A percentile compares a stretch with the other conserved stretches of the same genome.
phyloP scores from a whole-genome alignment of 2,888 invertebrate genomes.

The Steinernema hermaphroditum region DNA sequence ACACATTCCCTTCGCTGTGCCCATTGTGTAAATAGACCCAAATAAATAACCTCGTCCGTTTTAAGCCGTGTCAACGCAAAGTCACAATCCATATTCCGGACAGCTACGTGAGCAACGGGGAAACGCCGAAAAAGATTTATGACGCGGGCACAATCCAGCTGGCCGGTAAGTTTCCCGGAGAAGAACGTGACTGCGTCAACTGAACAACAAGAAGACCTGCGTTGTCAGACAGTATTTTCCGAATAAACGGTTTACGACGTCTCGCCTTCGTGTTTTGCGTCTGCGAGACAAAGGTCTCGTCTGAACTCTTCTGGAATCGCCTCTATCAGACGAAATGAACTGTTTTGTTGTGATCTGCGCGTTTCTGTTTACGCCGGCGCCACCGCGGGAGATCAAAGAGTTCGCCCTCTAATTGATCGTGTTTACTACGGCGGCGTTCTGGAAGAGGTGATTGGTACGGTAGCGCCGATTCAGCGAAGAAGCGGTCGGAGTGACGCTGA shows the following conservation, averaged over 20 bases:
- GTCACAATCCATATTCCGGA: constrained; percentile 3
- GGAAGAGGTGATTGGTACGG: too few relatives aligned
- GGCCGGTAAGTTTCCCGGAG: constrained; percentile 10
- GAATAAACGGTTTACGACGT: too few relatives aligned
- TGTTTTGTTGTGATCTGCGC: too few relatives aligned
- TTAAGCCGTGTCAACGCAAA: constrained; percentile 25
- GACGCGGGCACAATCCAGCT: not conserved
- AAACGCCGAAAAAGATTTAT: constrained; percentile 4
- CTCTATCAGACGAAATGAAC: too few relatives aligned
- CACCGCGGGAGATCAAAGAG: not conserved
- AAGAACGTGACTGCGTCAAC: constrained; percentile 22
- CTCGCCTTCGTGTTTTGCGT: too few relatives aligned
- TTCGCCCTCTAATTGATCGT: constrained; percentile 8
- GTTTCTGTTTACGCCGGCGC: too few relatives aligned
- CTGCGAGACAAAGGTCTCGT: too few relatives aligned
- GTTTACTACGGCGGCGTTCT: too few relatives aligned
- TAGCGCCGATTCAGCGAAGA: not conserved
- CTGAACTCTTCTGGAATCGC: too few relatives aligned
- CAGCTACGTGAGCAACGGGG: not conserved
- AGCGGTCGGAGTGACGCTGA: too few relatives aligned
- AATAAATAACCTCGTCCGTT: not conserved
- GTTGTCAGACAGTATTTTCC: too few relatives aligned
- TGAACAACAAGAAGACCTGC: not conserved
- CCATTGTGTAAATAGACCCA: not conserved
- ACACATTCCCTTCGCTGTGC: not conserved